Percentiles rank a stretch among this genome's conserved stretches.
Conservation (phyloP, 1,140 invertebrate genomes). For the Heliconius hewitsoni region DNA sequence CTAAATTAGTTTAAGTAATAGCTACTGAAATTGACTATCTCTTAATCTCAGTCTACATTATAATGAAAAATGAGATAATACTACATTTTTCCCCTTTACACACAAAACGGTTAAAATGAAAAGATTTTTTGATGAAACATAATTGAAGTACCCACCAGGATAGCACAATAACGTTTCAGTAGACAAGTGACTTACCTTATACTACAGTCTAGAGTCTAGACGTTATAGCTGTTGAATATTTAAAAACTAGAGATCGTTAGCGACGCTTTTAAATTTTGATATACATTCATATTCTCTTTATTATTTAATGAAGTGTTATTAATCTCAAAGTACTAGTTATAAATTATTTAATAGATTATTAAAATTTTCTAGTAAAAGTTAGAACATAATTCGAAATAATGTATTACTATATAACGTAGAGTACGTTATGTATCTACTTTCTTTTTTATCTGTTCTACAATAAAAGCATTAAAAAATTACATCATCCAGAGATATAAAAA, state of each 20-base stretch:
- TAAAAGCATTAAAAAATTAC: too few species aligned
- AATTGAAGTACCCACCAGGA: not conserved
- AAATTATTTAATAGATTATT: too few species aligned
- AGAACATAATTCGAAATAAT: too few species aligned
- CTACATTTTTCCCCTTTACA: not conserved
- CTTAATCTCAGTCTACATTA: too few species aligned
- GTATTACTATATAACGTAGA: too few species aligned
- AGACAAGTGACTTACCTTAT: not conserved
- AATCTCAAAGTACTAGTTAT: too few species aligned
- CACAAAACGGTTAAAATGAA: not conserved
- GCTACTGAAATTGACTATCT: too few species aligned
- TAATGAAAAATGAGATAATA: not conserved
- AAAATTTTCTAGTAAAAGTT: too few species aligned
- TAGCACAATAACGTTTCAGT: not conserved
- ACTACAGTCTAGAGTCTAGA: not conserved
- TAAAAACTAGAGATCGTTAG: conserved; percentile 1
- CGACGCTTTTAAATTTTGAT: not conserved
- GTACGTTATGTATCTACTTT: too few species aligned
- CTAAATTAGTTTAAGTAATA: too few species aligned
- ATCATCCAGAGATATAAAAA: too few species aligned
- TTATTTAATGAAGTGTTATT: not conserved
- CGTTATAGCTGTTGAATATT: conserved; percentile 7
- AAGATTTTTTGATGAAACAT: conserved; percentile 8
- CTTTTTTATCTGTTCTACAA: too few species aligned
- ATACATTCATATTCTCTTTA: not conserved